Evolutionary conservation across 2,113 vertebrate species (phyloP), one percentile per base, ranked within the genome.

Genomic region (Hoplias malabaricus): DNA sequence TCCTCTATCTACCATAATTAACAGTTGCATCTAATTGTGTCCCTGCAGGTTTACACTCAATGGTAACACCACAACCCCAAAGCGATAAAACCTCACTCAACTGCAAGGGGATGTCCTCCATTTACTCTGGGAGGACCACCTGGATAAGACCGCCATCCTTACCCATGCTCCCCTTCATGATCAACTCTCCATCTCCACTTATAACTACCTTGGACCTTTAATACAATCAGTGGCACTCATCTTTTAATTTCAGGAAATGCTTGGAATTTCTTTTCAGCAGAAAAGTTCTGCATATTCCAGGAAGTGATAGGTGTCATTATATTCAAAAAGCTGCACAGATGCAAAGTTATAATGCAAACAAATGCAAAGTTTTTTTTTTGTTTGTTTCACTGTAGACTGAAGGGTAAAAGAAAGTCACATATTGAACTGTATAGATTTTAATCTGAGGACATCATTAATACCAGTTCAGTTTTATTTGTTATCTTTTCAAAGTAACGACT

Each of bases 31-130:
- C 65, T 59, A 27, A n/a, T 43, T 13, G 12, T 69, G 19, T 59
- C 13, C 38, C 34, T 67, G 23, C 74, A 95, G 94, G 91, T 95
- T 94, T 86, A 94, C 93, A 23, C 92, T 93, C 73, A 93, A 90
- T 84, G 91, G 93, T 75, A 94, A 95, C 89, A 89, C 92, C 75
- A 86, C 93, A 82, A 90, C 87, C 13, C 93, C 93, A 1, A 81
- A 91, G 72, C 92, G 92, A 86, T 94, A 92, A 93, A 34, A n/a
- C 29, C 36, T 25, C 14, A 5, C 1, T 57, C 54, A 40, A 61
- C 66, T 73, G 69, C 56, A 33, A 27, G 68, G 42, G 27, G 33
- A 11, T 29, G 23, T 38, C 36, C 33, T 36, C 53, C 66, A 48
- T 48, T 14, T 42, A 23, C 43, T 34, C 5, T n/a, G 50, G 38